Base-by-base conservation (phyloP, 2,113 vertebrate genomes). In the Podiceps cristatus region DNA sequence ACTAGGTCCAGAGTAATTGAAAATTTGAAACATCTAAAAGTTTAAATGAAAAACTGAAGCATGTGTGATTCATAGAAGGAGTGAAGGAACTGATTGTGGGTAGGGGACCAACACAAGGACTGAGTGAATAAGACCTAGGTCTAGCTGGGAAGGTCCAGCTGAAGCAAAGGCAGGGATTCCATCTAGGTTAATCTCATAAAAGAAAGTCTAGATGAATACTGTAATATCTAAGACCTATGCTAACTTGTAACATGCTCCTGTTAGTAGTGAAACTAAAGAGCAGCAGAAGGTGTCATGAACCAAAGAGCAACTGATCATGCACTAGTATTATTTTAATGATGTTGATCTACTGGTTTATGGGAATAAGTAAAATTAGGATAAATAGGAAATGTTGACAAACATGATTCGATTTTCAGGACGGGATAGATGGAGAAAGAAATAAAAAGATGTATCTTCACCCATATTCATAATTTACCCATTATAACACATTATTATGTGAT, bases 121-220 rank as follows among this genome's bases (percentile, higher is more conserved):
- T 40, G 17, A 40, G 10, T 24, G 31, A 89, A 9, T 52, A 49
- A 74, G 16, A 59, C 10, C 23, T 58, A 23, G 33, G 4, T 18
- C 18, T 33, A 25, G 2, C 16, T 67, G 62, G 37, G 37, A 88
- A 67, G 28, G 24, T 67, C 27, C 0, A 0, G 24, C 35, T 78
- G 35, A 50, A 90, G 14, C 18, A 74, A 69, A 88, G 7, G 4
- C n/a, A 76, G n/a, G 9, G 52, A 80, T 5, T 66, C 16, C 25
- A 63, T 10, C 3, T n/a, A 45, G 10, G 5, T 68, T 91, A 75
- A 74, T 7, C 7, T 62, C 24, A n/a, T 58, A 53, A 88, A 74
- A 77, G 1, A 49, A 91, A 55, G 18, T 27, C 3, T 62, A 81
- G 42, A 62, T n/a, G 11, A 37, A 25, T 49, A 49, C 7, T n/a